These are phyloP conservation scores for Remorina albescens DNA, from an alignment of 2,797 vertebrate species.

Conservation along the genomic window DNA sequence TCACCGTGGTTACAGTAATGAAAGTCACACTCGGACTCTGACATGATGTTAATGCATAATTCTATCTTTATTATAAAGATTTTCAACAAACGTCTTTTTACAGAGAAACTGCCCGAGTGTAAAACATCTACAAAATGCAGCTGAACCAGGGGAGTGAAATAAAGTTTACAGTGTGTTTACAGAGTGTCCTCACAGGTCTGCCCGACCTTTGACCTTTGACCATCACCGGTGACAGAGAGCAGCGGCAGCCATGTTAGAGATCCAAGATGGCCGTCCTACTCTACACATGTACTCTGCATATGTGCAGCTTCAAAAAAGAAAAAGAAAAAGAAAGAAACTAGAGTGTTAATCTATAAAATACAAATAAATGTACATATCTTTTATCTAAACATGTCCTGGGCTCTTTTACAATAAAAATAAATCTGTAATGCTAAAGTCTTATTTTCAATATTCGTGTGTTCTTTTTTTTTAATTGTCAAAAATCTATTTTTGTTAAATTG, in stretches of 20 bases:
- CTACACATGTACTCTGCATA: constrained; percentile 18
- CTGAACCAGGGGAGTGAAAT: constrained; percentile 43
- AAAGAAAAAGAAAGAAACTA: constrained; percentile 52
- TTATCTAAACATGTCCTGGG: constrained; percentile 61
- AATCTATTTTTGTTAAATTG: constrained; percentile 56
- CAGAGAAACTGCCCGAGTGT: constrained; percentile 71
- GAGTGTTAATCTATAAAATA: constrained; percentile 67
- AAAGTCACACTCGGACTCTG: constrained; percentile 6
- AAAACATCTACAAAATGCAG: constrained; percentile 75
- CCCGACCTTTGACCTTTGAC: constrained; percentile 4
- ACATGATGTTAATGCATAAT: constrained; percentile 78
- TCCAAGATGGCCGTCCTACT: constrained; percentile 48
- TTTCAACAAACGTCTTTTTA: constrained; percentile 75
- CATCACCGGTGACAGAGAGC: constrained; percentile 16
- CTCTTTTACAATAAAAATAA: constrained; percentile 71
- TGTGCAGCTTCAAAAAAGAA: constrained; percentile 28
- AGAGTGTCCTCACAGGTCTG: constrained; percentile 36
- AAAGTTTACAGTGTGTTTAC: constrained; percentile 37
- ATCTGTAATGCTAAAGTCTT: constrained; percentile 60
- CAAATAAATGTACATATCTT: constrained; percentile 74
- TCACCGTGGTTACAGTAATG: no score
- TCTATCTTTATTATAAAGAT: constrained; percentile 87
- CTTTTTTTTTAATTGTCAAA: constrained; percentile 57
- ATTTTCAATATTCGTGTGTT: constrained; percentile 50
- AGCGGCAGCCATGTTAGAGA: constrained; percentile 36